A percentile compares a stretch with the other conserved stretches of the same genome.
Conservation (phyloP, 2,888 invertebrate genomes). For the Microctonus aethiopoides region DNA sequence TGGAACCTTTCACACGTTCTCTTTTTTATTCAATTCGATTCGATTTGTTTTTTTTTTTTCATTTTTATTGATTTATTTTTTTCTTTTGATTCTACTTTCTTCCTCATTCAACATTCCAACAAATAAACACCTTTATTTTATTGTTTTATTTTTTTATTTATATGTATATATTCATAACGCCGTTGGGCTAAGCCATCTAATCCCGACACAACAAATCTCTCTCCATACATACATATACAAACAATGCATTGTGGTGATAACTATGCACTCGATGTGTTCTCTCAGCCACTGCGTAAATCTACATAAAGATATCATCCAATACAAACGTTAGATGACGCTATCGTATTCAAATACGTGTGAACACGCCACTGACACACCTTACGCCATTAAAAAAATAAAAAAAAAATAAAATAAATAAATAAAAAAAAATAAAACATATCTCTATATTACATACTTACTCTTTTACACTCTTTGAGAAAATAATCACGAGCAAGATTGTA, state of each 20-base stretch:
- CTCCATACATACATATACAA: not conserved
- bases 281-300: conserved; percentile 57
- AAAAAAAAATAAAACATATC: no score
- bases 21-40: no score
- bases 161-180: no score
- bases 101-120: not conserved
- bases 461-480: conserved; percentile 37
- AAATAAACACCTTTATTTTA: not conserved
- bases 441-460: no score
- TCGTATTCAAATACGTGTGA: conserved; percentile 58
- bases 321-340: conserved; percentile 54
- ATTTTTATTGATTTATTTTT: no score
- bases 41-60: no score
- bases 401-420: no score
- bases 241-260: conserved; percentile 3
- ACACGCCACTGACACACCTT: no score
- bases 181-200: not conserved
- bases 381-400: no score
- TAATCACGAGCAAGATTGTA: conserved; percentile 51
- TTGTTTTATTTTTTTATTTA: not conserved
- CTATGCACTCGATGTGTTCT: conserved; percentile 13
- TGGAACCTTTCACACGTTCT: no score
- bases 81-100: no score
- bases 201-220: not conserved
- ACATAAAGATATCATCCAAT: conserved; percentile 60